A percentile compares a stretch with the other conserved stretches of the same genome.
phyloP scores from a whole-genome alignment of 1,140 invertebrate species.

The Carcinoscorpius rotundicauda region DNA sequence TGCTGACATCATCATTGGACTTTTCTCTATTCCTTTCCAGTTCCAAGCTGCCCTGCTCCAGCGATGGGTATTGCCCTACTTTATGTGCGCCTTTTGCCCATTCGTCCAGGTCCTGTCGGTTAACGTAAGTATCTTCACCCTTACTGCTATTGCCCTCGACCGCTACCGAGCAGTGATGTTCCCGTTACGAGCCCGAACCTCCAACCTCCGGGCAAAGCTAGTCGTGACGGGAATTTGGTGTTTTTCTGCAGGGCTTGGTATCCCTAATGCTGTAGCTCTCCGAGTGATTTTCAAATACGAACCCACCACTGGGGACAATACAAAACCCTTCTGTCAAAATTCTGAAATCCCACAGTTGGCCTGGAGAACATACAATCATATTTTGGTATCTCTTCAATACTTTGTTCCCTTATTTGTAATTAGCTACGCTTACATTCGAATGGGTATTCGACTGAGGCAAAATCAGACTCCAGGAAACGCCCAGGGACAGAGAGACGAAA shows the following conservation, averaged over 20 bases:
- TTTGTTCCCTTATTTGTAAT: slow-evolving; percentile 60
- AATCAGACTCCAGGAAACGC: slow-evolving; percentile 59
- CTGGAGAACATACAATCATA: slow-evolving; percentile 38
- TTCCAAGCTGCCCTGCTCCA: slow-evolving; percentile 54
- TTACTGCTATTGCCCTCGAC: slow-evolving; percentile 73
- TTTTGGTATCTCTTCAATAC: slow-evolving; percentile 52
- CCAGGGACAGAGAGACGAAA: slow-evolving; percentile 55
- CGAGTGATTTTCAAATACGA: slow-evolving; percentile 4
- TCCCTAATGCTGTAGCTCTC: not conserved
- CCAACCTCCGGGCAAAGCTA: slow-evolving; percentile 12
- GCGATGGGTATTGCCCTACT: slow-evolving; percentile 67
- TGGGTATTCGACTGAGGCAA: slow-evolving; percentile 60
- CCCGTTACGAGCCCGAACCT: slow-evolving; percentile 43
- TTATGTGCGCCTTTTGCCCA: slow-evolving; percentile 63
- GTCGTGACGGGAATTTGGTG: slow-evolving; percentile 11
- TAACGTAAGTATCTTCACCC: slow-evolving; percentile 66
- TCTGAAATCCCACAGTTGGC: slow-evolving; percentile 38
- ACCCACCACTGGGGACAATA: not conserved
- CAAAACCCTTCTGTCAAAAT: slow-evolving; percentile 45
- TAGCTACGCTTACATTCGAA: slow-evolving; percentile 59
- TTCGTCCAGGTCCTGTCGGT: slow-evolving; percentile 68
- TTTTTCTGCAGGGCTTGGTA: slow-evolving; percentile 1
- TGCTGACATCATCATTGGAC: slow-evolving; percentile 76
- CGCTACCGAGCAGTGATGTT: slow-evolving; percentile 77
- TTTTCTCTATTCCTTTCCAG: slow-evolving; percentile 72